A percentile compares a stretch with the other conserved stretches of the same genome.
phyloP scores from a whole-genome alignment of 2,888 invertebrate genomes.

The Aporophyla nigra region DNA sequence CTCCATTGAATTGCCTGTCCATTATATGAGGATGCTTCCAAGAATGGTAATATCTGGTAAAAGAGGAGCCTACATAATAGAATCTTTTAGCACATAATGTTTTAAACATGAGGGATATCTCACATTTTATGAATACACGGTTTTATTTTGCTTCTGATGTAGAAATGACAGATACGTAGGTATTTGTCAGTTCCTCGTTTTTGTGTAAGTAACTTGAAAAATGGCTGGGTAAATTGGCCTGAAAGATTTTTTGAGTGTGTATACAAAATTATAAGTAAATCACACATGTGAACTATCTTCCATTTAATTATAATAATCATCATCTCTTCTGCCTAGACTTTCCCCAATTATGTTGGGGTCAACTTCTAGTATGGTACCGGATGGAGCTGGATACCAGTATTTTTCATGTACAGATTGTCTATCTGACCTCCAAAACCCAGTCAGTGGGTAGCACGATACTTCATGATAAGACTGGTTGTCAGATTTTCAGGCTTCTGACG shows the following conservation, averaged over 20 bases:
- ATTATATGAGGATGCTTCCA: constrained; percentile 40
- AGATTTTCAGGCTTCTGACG: too few species aligned
- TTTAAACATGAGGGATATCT: constrained; percentile 52
- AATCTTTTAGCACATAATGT: constrained; percentile 50
- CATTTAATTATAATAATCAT: not conserved
- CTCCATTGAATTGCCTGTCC: constrained; percentile 46
- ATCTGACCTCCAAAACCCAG: too few species aligned
- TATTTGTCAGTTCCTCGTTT: constrained; percentile 15
- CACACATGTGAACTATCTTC: not conserved
- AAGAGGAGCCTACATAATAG: constrained; percentile 35
- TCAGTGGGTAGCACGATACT: too few species aligned
- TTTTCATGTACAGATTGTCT: too few species aligned
- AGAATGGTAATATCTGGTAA: constrained; percentile 47
- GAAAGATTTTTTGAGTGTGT: not conserved
- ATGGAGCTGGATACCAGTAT: too few species aligned
- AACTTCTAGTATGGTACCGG: too few species aligned
- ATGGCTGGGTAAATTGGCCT: not conserved
- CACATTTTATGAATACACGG: constrained; percentile 40
- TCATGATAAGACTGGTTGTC: too few species aligned
- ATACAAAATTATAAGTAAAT: not conserved
- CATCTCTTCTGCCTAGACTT: too few species aligned
- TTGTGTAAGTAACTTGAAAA: not conserved
- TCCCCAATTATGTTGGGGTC: too few species aligned
- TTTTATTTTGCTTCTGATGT: constrained; percentile 47
- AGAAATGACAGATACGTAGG: constrained; percentile 37